Evolutionary conservation across 2,797 vertebrate genomes (phyloP).

Genomic region (Acanthopagrus latus): DNA sequence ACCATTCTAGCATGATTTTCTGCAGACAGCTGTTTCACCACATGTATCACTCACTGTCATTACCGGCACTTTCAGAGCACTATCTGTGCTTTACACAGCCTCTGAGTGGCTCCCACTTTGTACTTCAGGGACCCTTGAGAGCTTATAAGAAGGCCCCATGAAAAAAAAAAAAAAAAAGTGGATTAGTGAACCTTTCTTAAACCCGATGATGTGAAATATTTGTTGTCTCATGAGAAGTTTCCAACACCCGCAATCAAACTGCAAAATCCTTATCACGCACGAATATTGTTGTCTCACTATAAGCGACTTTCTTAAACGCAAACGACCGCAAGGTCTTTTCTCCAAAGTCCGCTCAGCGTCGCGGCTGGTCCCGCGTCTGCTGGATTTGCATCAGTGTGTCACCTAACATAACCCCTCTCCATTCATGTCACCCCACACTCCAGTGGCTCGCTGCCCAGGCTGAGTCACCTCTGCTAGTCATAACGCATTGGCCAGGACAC

Average conservation of each 20-base stretch:
- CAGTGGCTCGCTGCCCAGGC: constrained; percentile 50
- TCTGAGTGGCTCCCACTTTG: constrained; percentile 15
- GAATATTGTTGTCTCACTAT: background rate
- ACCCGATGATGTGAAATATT: constrained; percentile 15
- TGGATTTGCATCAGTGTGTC: constrained; percentile 37
- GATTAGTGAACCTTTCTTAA: constrained; percentile 36
- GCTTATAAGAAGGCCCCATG: constrained; percentile 21
- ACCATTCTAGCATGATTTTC: constrained; percentile 32
- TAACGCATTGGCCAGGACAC: constrained; percentile 66
- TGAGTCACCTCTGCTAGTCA: constrained; percentile 72
- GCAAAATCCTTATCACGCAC: background rate
- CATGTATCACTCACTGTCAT: constrained; percentile 28
- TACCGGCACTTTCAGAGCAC: constrained; percentile 16
- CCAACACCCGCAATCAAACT: constrained; percentile 9
- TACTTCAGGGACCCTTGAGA: constrained; percentile 15
- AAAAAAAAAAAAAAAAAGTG: constrained; percentile 23
- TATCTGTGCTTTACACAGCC: constrained; percentile 18
- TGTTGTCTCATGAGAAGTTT: constrained; percentile 2
- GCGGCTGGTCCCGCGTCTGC: background rate
- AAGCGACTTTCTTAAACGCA: background rate
- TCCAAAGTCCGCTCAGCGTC: background rate
- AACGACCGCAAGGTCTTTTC: background rate
- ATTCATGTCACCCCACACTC: constrained; percentile 64
- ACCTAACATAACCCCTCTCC: constrained; percentile 37
- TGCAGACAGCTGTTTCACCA: constrained; percentile 5